Base-by-base conservation (phyloP, 2,113 vertebrate species). In the Himantopus leucocephalus region DNA sequence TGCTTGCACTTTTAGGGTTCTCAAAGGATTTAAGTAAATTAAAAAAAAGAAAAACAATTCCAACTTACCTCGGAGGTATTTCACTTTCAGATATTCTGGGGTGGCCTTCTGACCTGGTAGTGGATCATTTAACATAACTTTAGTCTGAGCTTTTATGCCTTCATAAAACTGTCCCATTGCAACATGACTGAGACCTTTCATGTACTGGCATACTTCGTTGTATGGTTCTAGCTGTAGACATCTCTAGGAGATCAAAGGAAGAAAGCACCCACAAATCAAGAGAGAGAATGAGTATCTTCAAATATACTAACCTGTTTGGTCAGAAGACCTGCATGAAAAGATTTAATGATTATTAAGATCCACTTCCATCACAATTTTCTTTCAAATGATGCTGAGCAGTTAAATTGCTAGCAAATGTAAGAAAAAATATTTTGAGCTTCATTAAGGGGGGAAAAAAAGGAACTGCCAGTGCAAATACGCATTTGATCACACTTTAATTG, bases 81-180 rank as follows among this genome's bases (percentile, higher is more conserved):
- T 99, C 22, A 99, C 99, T 98, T 99, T 99, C 68, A 99, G 98
- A 97, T 99, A 99, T 96, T 99, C 99, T 0, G 99, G 98, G 97
- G 99, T 99, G 77, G 99, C 99, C 96, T 99, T 99, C 97, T 99
- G 99, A 48, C 99, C 99, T 15, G 99, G 99, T 34, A 99, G 98
- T 10, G 99, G 99, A 63, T 99, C 99, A 30, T 99, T 99, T 59
- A 99, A 92, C 99, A 99, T 99, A 56, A 99, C 99, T 97, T 99
- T 99, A 15, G 99, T 99, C 81, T 99, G 99, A 59, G 99, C 99
- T 98, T 99, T 99, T 96, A 99, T 99, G 62, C 99, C 99, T 97
- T 99, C 99, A 58, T 99, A 99, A 96, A 99, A 99, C 94, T 99
- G 99, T 0, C 99, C 99, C 99, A 99, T 99, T 29, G 99, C 99